These are phyloP conservation scores for Diplolepis rosae DNA, from an alignment of 2,888 invertebrate genomes.

Conservation along the genomic window DNA sequence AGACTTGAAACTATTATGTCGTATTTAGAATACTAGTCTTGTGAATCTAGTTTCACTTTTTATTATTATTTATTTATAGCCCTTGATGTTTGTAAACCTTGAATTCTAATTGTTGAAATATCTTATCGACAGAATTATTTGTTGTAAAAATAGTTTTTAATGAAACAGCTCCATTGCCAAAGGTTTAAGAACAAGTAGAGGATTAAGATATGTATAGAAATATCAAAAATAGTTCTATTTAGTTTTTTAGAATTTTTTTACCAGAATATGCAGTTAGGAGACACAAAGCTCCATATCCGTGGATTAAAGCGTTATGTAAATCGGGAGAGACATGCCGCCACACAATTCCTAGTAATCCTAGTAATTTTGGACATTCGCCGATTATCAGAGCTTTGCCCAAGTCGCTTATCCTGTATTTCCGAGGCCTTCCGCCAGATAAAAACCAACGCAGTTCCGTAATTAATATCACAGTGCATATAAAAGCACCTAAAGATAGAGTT, in stretches of 20 bases:
- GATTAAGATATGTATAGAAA: neutral
- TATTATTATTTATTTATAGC: neutral
- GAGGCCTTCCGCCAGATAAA: slow-evolving; percentile 50
- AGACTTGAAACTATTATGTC: too few relatives aligned
- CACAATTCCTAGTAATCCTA: slow-evolving; percentile 66
- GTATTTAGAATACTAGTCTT: neutral
- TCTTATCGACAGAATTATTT: too few relatives aligned
- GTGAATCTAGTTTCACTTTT: neutral
- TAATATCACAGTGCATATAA: slow-evolving; percentile 56
- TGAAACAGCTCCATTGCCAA: neutral
- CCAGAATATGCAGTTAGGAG: slow-evolving; percentile 81
- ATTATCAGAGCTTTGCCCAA: slow-evolving; percentile 64
- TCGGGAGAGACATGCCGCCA: slow-evolving; percentile 66
- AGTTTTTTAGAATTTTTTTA: slow-evolving; percentile 59
- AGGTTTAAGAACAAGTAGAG: neutral
- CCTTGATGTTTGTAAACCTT: neutral
- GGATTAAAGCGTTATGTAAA: slow-evolving; percentile 75
- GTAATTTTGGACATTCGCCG: slow-evolving; percentile 67
- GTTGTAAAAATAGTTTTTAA: neutral
- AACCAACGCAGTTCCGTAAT: slow-evolving; percentile 65
- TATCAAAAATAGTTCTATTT: neutral
- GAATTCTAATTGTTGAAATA: neutral
- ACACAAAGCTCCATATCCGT: slow-evolving; percentile 79
- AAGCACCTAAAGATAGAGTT: slow-evolving; percentile 59
- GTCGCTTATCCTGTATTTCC: slow-evolving; percentile 57